phyloP scores from a whole-genome alignment of 2,888 invertebrate species.

The Pyrrhia umbra region DNA sequence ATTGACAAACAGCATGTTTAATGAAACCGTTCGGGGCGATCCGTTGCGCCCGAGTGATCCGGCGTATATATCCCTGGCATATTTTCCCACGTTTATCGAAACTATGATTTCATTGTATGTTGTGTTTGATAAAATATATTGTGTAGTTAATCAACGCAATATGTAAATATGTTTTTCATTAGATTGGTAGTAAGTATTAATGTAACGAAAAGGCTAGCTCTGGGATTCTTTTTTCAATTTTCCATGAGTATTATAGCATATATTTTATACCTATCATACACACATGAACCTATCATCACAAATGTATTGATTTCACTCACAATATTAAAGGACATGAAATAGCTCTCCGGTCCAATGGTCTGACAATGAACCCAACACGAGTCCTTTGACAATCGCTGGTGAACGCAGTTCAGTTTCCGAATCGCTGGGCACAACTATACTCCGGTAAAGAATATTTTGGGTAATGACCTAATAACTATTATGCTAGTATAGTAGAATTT shows the following conservation, averaged over 20 bases:
- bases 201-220: no score
- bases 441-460: slow-evolving; percentile 24
- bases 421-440: slow-evolving; percentile 19
- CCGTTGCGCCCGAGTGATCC: slow-evolving; percentile 2
- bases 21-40: background rate
- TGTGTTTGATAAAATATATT: no score
- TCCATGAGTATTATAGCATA: no score
- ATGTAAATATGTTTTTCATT: no score
- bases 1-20: slow-evolving; percentile 17
- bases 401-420: slow-evolving; percentile 30
- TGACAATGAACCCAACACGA: slow-evolving; percentile 17
- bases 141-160: no score
- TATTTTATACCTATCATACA: no score
- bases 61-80: background rate
- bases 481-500: no score
- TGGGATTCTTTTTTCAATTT: no score
- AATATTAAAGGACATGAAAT: slow-evolving; percentile 13
- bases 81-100: background rate
- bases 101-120: background rate
- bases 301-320: slow-evolving; percentile 2
- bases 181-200: no score
- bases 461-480: slow-evolving; percentile 12
- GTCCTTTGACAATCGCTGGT: slow-evolving; percentile 45
- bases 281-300: background rate
- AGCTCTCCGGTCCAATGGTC: slow-evolving; percentile 39